These are phyloP conservation scores for Cephus pulcher DNA, from an alignment of 2,888 invertebrate genomes.

Conservation along the genomic window DNA sequence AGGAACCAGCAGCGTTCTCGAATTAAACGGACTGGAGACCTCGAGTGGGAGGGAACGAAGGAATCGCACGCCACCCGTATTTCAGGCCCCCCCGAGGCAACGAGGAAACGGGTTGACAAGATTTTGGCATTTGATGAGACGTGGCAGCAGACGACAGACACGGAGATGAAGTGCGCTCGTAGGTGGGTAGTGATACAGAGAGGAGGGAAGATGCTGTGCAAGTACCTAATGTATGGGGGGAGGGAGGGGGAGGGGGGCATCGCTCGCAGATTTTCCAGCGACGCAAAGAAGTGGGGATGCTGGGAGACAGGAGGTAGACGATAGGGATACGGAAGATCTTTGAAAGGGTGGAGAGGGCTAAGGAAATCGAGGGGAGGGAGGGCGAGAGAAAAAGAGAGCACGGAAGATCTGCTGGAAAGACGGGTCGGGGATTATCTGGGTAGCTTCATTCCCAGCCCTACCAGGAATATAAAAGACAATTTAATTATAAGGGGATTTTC, in stretches of 20 bases:
- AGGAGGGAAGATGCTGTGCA: not conserved
- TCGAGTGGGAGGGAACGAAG: not conserved
- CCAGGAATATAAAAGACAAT: slow-evolving; percentile 55
- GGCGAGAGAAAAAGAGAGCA: slow-evolving; percentile 6
- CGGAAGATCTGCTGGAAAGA: not conserved
- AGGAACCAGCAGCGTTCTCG: slow-evolving; percentile 4
- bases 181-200: not conserved
- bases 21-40: slow-evolving; percentile 1
- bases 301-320: not conserved
- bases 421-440: not conserved
- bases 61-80: not conserved
- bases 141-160: not conserved
- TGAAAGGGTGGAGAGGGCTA: not conserved
- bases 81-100: no score
- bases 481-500: slow-evolving; percentile 57
- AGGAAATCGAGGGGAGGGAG: not conserved
- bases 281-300: not conserved
- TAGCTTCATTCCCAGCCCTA: slow-evolving; percentile 48
- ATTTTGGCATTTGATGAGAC: not conserved
- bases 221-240: not conserved
- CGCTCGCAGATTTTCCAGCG: not conserved
- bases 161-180: not conserved
- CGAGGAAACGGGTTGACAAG: not conserved
- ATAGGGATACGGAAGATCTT: not conserved
- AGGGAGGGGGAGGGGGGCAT: not conserved